These are phyloP conservation scores for Pyrocoelia pectoralis DNA, from an alignment of 2,888 invertebrate species.

Conservation along the genomic window DNA sequence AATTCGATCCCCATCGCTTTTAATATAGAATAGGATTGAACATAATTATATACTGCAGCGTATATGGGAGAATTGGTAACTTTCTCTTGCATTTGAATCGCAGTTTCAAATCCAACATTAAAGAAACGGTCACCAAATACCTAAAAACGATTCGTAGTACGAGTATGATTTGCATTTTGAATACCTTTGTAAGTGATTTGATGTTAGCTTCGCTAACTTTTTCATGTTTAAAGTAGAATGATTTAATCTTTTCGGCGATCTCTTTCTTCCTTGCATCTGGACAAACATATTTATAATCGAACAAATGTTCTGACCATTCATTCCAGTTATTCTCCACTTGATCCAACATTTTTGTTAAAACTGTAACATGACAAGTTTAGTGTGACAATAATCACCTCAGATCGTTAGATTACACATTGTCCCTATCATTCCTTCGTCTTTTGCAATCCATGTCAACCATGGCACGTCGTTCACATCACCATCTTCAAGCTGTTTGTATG, in stretches of 20 bases:
- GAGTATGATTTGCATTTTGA: background rate
- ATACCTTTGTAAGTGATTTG: conserved; percentile 45
- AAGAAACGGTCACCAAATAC: conserved; percentile 71
- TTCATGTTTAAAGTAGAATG: conserved; percentile 47
- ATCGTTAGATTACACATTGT: background rate
- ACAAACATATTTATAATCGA: conserved; percentile 49
- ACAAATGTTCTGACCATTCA: conserved; percentile 43
- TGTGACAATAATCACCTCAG: background rate
- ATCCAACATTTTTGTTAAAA: conserved; percentile 36
- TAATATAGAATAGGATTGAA: too few relatives aligned
- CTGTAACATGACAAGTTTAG: background rate
- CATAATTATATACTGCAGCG: background rate
- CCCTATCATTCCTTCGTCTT: conserved; percentile 68
- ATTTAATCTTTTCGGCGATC: conserved; percentile 44
- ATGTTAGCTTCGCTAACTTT: conserved; percentile 41
- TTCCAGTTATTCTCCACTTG: conserved; percentile 55
- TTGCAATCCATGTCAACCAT: conserved; percentile 72
- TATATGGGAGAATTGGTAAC: conserved; percentile 63
- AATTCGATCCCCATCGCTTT: background rate
- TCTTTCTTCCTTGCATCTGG: conserved; percentile 37
- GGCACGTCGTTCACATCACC: conserved; percentile 71
- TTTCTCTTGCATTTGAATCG: conserved; percentile 44
- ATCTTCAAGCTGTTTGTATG: conserved; percentile 67
- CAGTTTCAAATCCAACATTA: conserved; percentile 48
- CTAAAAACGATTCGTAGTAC: conserved; percentile 49